Base-by-base conservation (phyloP, 1,140 invertebrate species). In the Olivierus martensii region DNA sequence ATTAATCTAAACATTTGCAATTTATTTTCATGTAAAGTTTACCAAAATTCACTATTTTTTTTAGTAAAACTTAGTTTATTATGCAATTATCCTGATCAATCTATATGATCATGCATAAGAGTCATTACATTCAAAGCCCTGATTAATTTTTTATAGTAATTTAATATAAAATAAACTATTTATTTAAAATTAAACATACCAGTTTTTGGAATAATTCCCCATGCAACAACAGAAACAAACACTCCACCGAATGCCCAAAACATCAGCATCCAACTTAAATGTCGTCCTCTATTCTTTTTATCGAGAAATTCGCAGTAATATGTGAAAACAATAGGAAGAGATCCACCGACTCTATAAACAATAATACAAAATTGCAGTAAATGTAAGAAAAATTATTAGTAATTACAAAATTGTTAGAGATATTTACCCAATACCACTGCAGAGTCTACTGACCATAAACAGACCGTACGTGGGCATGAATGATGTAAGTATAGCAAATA, bases 301-400 rank as follows among this genome's bases (percentile, higher is more conserved):
- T 87, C 85, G 67, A 92, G 87, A 69, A 93, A 93, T 71, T 95
- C 90, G 42, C 86, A 85, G 71, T 91, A 92, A 67, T 93, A 94
- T 3, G 88, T 87, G 84, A 89, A 95, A 65, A 93, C 90, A 46
- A 93, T 86, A 51, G 90, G 89, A 64, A 89, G 87, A 64, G 87
- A 92, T 51, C 89, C 89, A 58, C 89, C 89, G 60, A 95, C 79
- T 44, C 90, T 93, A 62, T 69, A 71, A 53, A n/a, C n/a, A n/a
- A n/a, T n/a, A 39, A 39, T 12, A 12, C 38, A 17, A 17, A 17
- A 39, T 39, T 17, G 12, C 38, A 12, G 38, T 39, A 39, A 39
- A 39, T 39, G 17, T 39, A 17, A 17, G n/a, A n/a, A n/a, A n/a
- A n/a, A 17, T 39, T 39, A 12, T 12, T 39, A 28, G 4, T 6